Percentiles rank a stretch among this genome's conserved stretches.
Conservation (phyloP, 1,140 invertebrate genomes). For the Heliconius hermathena region DNA sequence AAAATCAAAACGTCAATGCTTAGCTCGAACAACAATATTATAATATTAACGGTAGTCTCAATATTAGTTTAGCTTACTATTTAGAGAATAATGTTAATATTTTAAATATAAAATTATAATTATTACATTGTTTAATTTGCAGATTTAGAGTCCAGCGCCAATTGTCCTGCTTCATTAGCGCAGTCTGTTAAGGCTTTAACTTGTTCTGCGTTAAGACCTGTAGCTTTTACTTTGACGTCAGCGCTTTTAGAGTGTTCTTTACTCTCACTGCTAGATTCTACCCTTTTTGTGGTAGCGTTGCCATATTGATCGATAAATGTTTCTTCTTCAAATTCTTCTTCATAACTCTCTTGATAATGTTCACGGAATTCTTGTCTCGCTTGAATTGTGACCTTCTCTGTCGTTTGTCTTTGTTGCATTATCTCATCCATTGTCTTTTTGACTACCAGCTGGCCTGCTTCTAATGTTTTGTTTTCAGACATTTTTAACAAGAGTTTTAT, state of each 20-base stretch:
- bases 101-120: neutral
- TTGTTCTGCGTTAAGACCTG: slow-evolving; percentile 76
- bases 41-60: neutral
- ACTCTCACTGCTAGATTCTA: slow-evolving; percentile 76
- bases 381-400: slow-evolving; percentile 72
- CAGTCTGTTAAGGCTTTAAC: slow-evolving; percentile 78
- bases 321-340: slow-evolving; percentile 79
- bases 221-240: slow-evolving; percentile 77
- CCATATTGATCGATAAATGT: slow-evolving; percentile 76
- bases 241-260: slow-evolving; percentile 78
- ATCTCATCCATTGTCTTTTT: slow-evolving; percentile 79
- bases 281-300: slow-evolving; percentile 73
- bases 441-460: slow-evolving; percentile 72
- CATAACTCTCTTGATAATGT: slow-evolving; percentile 73
- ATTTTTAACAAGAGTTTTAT: slow-evolving; percentile 42
- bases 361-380: slow-evolving; percentile 79
- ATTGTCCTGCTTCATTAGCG: slow-evolving; percentile 74
- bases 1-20: neutral
- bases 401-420: slow-evolving; percentile 69
- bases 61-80: neutral
- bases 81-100: neutral
- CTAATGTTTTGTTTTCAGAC: slow-evolving; percentile 73
- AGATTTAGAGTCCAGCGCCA: slow-evolving; percentile 75
- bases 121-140: slow-evolving; percentile 72
- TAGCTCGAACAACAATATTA: slow-evolving; percentile 48